Percentiles rank a stretch among this genome's conserved stretches.
Conservation (phyloP, 2,797 vertebrate species). For the Falco concolor region DNA sequence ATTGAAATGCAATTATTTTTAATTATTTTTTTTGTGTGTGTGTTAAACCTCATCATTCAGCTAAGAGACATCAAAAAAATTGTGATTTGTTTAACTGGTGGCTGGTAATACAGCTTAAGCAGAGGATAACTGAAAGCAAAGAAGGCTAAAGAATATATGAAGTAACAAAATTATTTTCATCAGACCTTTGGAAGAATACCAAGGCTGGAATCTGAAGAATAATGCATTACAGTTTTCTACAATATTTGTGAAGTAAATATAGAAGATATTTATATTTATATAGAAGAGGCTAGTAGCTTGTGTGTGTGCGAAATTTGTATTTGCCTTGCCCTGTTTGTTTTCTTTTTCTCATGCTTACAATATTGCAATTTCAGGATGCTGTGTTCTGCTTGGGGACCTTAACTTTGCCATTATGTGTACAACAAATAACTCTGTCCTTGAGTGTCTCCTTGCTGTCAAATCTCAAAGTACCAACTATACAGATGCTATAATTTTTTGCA, state of each 20-base stretch:
- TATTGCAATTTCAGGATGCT: not conserved
- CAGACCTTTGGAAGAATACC: not conserved
- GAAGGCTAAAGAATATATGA: not conserved
- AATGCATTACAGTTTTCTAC: not conserved
- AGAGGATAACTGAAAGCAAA: not conserved
- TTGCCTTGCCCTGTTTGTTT: not conserved
- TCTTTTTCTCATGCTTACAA: not conserved
- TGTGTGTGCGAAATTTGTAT: not conserved
- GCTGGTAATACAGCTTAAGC: not conserved
- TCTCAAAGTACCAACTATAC: not conserved
- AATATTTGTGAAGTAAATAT: not conserved
- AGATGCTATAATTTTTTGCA: slow-evolving; percentile 12
- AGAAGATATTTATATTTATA: not conserved
- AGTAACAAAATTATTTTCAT: not conserved
- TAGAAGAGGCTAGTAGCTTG: not conserved
- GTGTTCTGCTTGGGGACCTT: not conserved
- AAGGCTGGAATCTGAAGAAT: not conserved
- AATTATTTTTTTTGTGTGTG: too few species aligned
- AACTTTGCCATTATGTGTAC: not conserved
- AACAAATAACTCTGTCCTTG: not conserved
- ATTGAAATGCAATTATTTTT: not conserved
- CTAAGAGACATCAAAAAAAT: not conserved
- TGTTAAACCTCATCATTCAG: not conserved
- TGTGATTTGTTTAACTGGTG: not conserved
- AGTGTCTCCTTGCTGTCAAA: not conserved